A percentile compares a stretch with the other conserved stretches of the same genome.
These are phyloP conservation scores for Bubo bubo DNA, from an alignment of 2,113 vertebrate genomes.

Conservation along the genomic window DNA sequence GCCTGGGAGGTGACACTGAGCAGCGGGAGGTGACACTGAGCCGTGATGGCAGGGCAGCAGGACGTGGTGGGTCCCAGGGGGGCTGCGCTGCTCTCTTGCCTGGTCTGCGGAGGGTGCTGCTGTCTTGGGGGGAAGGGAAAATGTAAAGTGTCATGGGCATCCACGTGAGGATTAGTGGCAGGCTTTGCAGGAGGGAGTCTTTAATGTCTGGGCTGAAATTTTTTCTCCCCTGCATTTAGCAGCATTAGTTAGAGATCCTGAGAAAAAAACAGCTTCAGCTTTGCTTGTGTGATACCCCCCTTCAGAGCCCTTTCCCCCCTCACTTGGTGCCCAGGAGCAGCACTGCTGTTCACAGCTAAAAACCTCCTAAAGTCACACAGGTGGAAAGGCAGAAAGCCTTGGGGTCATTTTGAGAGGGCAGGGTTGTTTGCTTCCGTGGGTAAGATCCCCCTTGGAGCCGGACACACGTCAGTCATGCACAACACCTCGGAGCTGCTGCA, in stretches of 20 bases:
- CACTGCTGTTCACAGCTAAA: neutral
- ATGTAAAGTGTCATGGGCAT: neutral
- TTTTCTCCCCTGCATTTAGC: neutral
- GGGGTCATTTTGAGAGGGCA: neutral
- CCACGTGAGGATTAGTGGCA: neutral
- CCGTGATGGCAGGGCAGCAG: neutral
- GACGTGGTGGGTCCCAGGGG: neutral
- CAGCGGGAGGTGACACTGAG: too few species aligned
- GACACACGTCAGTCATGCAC: rapidly evolving
- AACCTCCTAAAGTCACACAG: neutral
- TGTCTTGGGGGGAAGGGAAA: neutral
- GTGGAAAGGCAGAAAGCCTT: neutral
- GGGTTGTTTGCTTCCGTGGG: neutral
- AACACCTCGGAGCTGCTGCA: neutral
- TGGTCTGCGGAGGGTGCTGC: neutral
- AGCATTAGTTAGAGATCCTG: neutral
- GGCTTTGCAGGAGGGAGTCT: neutral
- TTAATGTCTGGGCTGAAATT: neutral
- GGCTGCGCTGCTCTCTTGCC: rapidly evolving
- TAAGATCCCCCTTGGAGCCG: neutral
- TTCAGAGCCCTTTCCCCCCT: neutral
- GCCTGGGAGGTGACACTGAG: too few species aligned
- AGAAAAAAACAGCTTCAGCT: neutral
- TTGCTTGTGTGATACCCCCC: neutral
- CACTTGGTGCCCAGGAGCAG: neutral